These are phyloP conservation scores for Cheilosia vernalis DNA, from an alignment of 2,888 invertebrate species.

Conservation along the genomic window DNA sequence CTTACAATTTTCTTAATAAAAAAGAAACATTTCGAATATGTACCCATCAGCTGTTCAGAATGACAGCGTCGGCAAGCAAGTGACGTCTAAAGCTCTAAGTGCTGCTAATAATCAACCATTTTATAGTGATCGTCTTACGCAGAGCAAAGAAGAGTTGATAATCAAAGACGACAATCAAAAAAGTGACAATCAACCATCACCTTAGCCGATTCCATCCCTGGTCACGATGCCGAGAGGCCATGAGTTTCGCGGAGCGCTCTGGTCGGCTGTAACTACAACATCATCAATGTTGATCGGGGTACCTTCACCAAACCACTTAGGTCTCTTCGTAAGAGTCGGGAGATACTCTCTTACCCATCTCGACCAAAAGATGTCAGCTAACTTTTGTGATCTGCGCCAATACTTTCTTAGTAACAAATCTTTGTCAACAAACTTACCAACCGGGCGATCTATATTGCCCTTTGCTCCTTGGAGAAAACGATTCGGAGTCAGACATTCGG, in stretches of 20 bases:
- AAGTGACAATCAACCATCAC: too few relatives aligned
- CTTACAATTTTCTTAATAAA: too few relatives aligned
- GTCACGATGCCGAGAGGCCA: neutral
- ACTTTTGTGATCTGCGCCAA: conserved; percentile 9
- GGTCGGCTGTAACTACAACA: neutral
- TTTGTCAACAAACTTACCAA: neutral
- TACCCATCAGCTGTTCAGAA: too few relatives aligned
- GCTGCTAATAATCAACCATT: too few relatives aligned
- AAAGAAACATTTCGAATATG: too few relatives aligned
- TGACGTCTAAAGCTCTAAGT: too few relatives aligned
- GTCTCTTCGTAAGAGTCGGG: neutral
- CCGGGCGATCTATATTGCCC: neutral
- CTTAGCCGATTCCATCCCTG: too few relatives aligned
- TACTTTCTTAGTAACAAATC: conserved; percentile 5
- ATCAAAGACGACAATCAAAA: too few relatives aligned
- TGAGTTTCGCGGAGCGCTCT: neutral
- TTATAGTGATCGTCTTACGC: too few relatives aligned
- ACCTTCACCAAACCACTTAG: neutral
- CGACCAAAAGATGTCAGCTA: neutral
- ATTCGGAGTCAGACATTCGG: conserved; percentile 1
- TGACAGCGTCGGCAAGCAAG: too few relatives aligned
- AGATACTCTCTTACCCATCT: neutral
- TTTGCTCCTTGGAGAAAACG: neutral
- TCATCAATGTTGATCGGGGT: neutral
- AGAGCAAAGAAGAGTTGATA: too few relatives aligned